Evolutionary conservation across 2,797 vertebrate genomes (phyloP).

Genomic region (Ciconia nigra): DNA sequence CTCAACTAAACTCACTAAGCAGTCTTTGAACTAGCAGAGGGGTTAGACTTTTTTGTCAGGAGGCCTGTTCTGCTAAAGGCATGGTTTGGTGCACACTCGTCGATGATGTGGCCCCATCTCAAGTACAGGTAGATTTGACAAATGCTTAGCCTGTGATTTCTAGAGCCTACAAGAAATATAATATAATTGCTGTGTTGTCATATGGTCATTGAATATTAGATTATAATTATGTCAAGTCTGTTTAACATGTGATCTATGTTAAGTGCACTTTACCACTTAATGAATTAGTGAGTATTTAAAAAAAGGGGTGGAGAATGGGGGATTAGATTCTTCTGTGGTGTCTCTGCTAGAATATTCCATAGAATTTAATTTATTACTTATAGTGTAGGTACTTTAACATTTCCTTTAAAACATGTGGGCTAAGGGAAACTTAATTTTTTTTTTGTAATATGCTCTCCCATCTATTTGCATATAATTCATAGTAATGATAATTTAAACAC

Average conservation of each 20-base stretch:
- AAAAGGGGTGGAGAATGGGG: accelerated
- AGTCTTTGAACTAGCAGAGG: not conserved
- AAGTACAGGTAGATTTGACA: not conserved
- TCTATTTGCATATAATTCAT: not conserved
- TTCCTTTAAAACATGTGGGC: not conserved
- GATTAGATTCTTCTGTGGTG: not conserved
- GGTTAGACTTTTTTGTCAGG: not conserved
- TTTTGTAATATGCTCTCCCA: not conserved
- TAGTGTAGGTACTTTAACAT: not conserved
- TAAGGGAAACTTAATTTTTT: not conserved
- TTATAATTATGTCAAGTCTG: not conserved
- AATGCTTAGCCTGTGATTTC: not conserved
- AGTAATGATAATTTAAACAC: not conserved
- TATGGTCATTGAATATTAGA: not conserved
- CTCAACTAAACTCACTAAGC: not conserved
- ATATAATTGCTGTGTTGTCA: not conserved
- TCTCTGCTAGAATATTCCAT: not conserved
- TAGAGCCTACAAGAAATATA: not conserved
- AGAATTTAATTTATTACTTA: not conserved
- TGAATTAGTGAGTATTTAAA: not conserved
- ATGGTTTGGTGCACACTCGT: not conserved
- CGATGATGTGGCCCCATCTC: not conserved
- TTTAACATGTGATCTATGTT: not conserved
- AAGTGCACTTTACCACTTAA: not conserved
- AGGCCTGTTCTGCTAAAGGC: not conserved